Evolutionary conservation across 2,888 invertebrate genomes (phyloP).

Genomic region (Coecobrya sp.): DNA sequence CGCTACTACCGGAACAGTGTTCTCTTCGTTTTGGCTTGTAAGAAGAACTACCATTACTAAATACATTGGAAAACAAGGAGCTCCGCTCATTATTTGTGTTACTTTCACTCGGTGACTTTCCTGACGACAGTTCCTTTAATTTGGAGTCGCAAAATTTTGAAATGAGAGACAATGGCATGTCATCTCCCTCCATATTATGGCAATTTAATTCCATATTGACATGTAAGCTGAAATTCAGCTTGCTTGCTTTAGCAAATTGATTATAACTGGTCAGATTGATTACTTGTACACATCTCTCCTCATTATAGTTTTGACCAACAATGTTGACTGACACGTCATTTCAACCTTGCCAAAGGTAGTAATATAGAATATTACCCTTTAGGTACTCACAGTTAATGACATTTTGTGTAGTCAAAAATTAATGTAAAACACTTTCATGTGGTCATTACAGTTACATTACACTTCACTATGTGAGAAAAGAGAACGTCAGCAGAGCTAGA

Average conservation of each 20-base stretch:
- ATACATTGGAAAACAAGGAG: conserved; percentile 23
- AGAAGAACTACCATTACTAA: not conserved
- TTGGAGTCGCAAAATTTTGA: conserved; percentile 70
- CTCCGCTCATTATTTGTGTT: not conserved
- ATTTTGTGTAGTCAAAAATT: not conserved
- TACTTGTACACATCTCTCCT: not conserved
- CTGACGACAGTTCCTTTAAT: conserved; percentile 41
- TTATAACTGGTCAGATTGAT: not conserved
- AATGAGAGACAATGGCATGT: conserved; percentile 66
- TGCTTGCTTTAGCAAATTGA: not conserved
- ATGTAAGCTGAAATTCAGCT: not conserved
- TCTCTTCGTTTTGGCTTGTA: conserved; percentile 52
- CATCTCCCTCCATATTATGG: not conserved
- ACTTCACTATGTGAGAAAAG: no score
- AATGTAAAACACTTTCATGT: not conserved
- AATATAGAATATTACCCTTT: no score
- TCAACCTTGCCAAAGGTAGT: not conserved
- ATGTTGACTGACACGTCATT: not conserved
- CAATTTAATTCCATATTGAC: not conserved
- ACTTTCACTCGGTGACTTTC: conserved; percentile 31
- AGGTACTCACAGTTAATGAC: not conserved
- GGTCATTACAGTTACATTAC: no score
- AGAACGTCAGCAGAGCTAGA: not conserved
- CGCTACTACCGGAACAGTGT: conserved; percentile 17
- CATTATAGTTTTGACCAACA: not conserved